Conservation (phyloP, 2,797 vertebrate genomes). For the Arrhamphus sclerolepis region DNA sequence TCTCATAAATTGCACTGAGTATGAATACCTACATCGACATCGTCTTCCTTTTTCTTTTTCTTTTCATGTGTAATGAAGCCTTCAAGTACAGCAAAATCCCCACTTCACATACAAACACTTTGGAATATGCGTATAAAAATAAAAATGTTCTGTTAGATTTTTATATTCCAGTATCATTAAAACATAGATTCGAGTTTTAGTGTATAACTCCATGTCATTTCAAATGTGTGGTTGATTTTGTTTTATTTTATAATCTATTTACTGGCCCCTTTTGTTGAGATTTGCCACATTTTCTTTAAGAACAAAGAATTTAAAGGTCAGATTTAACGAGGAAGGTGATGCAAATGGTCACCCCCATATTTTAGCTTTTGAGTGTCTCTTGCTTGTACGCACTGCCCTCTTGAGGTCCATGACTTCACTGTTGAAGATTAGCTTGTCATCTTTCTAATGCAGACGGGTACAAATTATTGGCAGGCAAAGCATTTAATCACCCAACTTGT, state of each 20-base stretch:
- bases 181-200: too few species aligned
- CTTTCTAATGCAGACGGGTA: constrained; percentile 31
- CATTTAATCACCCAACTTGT: constrained; percentile 27
- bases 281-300: too few species aligned
- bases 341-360: background rate
- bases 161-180: too few species aligned
- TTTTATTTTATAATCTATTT: background rate
- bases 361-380: constrained; percentile 31
- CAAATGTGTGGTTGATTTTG: background rate
- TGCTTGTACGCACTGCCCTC: constrained; percentile 63
- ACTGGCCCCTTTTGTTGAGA: too few species aligned
- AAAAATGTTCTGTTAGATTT: too few species aligned
- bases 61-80: too few species aligned
- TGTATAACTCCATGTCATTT: background rate
- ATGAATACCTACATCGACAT: background rate
- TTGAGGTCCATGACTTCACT: constrained; percentile 54
- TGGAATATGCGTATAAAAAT: background rate
- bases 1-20: constrained; percentile 9
- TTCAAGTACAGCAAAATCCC: background rate
- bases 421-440: constrained; percentile 45
- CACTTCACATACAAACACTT: background rate
- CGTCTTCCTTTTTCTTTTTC: too few species aligned
- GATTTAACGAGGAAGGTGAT: too few species aligned
- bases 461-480: constrained; percentile 25
- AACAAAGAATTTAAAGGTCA: too few species aligned